Conservation (phyloP, 2,797 vertebrate genomes). For the Sebastes oblongus region DNA sequence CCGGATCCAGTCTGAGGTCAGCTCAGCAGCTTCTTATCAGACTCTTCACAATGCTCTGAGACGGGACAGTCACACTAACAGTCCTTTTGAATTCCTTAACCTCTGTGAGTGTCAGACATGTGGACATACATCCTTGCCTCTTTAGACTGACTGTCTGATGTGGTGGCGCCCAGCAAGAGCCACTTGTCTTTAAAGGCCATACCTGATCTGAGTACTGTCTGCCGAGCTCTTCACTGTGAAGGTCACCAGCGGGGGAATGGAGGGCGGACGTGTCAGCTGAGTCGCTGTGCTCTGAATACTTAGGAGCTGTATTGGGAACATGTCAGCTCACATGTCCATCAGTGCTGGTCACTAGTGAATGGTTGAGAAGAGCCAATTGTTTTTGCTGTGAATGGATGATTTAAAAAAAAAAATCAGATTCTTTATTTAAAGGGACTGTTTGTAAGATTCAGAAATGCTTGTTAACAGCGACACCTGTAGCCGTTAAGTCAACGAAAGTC, state of each 20-base stretch:
- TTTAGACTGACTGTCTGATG: conserved; percentile 46
- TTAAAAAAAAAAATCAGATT: not conserved
- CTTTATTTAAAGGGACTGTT: too few relatives aligned
- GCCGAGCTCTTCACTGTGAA: conserved; percentile 64
- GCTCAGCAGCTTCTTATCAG: conserved; percentile 34
- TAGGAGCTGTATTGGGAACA: conserved; percentile 40
- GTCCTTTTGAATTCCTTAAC: conserved; percentile 30
- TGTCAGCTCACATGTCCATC: conserved; percentile 43
- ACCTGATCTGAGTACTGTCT: conserved; percentile 72
- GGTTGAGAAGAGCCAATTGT: not conserved
- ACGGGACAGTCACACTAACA: not conserved
- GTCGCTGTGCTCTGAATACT: conserved; percentile 63
- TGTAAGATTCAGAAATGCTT: too few relatives aligned
- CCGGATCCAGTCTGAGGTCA: conserved; percentile 24
- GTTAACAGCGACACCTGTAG: too few relatives aligned
- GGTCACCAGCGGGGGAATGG: conserved; percentile 62
- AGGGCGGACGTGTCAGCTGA: conserved; percentile 48
- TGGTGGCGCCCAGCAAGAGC: conserved; percentile 53
- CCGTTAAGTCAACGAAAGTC: too few relatives aligned
- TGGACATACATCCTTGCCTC: conserved; percentile 23
- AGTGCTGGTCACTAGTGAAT: not conserved
- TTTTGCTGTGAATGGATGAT: not conserved
- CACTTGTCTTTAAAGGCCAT: conserved; percentile 76
- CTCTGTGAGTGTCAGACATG: conserved; percentile 16
- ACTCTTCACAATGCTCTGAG: conserved; percentile 12